Evolutionary conservation across 2,797 vertebrate species (phyloP).

Genomic region (Triplophysa bombifrons): DNA sequence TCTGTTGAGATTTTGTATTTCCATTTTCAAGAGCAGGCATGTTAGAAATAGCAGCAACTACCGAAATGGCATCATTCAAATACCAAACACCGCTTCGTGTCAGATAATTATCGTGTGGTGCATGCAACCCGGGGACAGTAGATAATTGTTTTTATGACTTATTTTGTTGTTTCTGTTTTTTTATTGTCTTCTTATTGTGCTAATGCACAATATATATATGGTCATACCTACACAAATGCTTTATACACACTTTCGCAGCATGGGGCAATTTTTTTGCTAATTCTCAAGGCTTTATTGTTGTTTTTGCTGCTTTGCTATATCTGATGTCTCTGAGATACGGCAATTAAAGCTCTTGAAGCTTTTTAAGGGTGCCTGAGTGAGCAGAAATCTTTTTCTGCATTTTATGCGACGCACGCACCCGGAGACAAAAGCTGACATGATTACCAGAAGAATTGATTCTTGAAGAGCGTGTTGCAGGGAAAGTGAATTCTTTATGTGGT

Average conservation of each 20-base stretch:
- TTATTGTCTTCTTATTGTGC: background rate
- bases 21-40: constrained; percentile 4
- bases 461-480: constrained; percentile 28
- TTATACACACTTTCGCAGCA: background rate
- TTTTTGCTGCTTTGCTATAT: constrained; percentile 32
- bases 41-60: background rate
- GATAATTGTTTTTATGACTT: background rate
- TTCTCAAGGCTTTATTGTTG: constrained; percentile 26
- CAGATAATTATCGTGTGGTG: background rate
- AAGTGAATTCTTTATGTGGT: background rate
- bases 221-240: background rate
- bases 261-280: background rate
- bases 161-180: background rate
- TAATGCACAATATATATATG: constrained; percentile 1
- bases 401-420: constrained; percentile 51
- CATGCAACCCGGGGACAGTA: background rate
- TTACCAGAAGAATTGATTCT: constrained; percentile 33
- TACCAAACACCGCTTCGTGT: background rate
- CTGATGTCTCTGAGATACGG: background rate
- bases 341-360: constrained; percentile 42
- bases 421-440: constrained; percentile 34
- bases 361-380: constrained; percentile 40
- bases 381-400: constrained; percentile 44
- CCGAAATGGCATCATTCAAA: background rate
- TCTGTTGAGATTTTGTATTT: background rate